These are phyloP conservation scores for Serripes groenlandicus DNA, from an alignment of 2,888 invertebrate species.

Conservation along the genomic window DNA sequence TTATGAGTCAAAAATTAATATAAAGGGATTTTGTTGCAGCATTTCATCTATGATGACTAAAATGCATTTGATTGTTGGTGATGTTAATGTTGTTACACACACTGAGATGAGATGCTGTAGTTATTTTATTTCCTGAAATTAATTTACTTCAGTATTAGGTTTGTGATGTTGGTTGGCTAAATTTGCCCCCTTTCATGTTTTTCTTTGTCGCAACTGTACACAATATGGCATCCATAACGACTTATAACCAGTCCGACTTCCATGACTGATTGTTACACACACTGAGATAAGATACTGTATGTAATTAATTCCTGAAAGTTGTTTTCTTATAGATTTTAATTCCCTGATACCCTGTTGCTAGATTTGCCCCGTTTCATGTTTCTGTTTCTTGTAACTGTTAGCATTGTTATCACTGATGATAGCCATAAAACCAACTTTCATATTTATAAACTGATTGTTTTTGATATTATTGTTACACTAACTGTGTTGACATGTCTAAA, in stretches of 20 bases:
- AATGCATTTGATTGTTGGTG: conserved; percentile 16
- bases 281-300: too few relatives aligned
- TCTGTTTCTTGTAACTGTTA: too few relatives aligned
- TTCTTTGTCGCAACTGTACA: too few relatives aligned
- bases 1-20: too few relatives aligned
- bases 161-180: too few relatives aligned
- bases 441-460: not conserved
- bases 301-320: too few relatives aligned
- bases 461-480: not conserved
- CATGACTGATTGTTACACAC: conserved; percentile 7
- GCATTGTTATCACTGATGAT: conserved; percentile 7
- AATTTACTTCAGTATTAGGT: not conserved
- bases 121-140: too few relatives aligned
- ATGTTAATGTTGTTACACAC: conserved; percentile 3
- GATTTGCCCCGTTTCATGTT: too few relatives aligned
- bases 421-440: not conserved
- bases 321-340: too few relatives aligned
- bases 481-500: not conserved
- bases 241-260: not conserved
- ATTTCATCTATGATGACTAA: conserved; percentile 2
- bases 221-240: not conserved
- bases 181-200: too few relatives aligned
- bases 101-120: conserved; percentile 11
- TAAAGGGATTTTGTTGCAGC: not conserved
- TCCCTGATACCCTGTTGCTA: too few relatives aligned